A percentile compares a stretch with the other conserved stretches of the same genome.
Conservation (phyloP, 2,113 vertebrate genomes). For the Pipra filicauda region DNA sequence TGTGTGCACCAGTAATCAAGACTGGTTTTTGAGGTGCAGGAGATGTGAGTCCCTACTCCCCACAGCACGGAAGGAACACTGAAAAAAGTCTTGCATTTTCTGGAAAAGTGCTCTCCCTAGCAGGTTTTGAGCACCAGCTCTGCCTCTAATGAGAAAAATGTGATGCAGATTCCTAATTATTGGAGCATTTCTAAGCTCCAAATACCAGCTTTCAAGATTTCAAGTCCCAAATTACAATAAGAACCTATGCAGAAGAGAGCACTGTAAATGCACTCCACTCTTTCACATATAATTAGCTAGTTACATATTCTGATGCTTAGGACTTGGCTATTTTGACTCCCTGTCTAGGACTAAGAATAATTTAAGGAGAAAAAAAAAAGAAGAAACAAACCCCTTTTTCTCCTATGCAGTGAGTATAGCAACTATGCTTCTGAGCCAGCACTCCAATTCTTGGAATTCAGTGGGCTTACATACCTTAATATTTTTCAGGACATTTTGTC, state of each 20-base stretch:
- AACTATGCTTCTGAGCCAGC: neutral
- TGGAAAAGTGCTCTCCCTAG: neutral
- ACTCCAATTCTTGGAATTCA: neutral
- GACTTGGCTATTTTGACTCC: neutral
- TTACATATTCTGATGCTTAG: neutral
- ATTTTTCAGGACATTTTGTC: neutral
- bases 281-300: neutral
- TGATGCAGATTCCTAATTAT: neutral
- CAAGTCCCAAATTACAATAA: neutral
- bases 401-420: neutral
- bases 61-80: neutral
- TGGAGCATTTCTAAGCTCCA: neutral
- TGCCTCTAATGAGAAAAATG: neutral
- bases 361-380: neutral
- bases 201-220: neutral
- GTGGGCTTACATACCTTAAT: neutral
- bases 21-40: neutral
- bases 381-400: fast-evolving
- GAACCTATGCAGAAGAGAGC: neutral
- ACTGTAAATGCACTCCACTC: neutral
- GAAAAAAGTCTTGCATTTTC: neutral
- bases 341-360: neutral
- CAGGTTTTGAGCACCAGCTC: neutral
- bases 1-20: neutral
- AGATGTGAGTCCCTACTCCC: neutral